These are phyloP conservation scores for Cantharis nigra DNA, from an alignment of 2,888 invertebrate species.

Conservation along the genomic window DNA sequence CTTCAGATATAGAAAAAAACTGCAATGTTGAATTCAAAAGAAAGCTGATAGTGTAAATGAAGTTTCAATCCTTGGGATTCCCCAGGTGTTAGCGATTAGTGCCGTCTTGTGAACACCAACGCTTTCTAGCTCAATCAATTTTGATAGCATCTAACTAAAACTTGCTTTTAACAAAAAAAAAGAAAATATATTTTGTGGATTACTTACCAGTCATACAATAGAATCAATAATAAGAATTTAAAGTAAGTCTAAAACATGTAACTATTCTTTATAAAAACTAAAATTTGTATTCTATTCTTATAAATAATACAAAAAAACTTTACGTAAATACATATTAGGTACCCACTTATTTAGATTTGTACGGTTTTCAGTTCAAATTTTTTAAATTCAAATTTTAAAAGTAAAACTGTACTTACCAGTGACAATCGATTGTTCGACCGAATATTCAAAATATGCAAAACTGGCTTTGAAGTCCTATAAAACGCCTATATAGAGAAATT, in stretches of 20 bases:
- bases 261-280: neutral
- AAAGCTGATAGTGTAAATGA: slow-evolving; percentile 26
- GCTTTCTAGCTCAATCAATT: slow-evolving; percentile 31
- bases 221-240: neutral
- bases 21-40: slow-evolving; percentile 20
- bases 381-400: too few species aligned
- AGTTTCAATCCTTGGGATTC: slow-evolving; percentile 38
- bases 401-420: neutral
- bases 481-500: too few species aligned
- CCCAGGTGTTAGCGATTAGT: slow-evolving; percentile 47
- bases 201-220: neutral
- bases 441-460: neutral
- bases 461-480: too few species aligned
- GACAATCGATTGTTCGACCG: neutral
- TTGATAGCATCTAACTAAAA: slow-evolving; percentile 39
- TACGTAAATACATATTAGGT: neutral
- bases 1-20: neutral
- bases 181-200: neutral
- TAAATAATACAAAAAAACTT: neutral
- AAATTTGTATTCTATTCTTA: neutral
- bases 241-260: neutral
- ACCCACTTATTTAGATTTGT: neutral
- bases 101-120: slow-evolving; percentile 38
- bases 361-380: neutral
- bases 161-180: slow-evolving; percentile 25